Base-by-base conservation (phyloP, 2,113 vertebrate species). In the Carettochelys insculpta region DNA sequence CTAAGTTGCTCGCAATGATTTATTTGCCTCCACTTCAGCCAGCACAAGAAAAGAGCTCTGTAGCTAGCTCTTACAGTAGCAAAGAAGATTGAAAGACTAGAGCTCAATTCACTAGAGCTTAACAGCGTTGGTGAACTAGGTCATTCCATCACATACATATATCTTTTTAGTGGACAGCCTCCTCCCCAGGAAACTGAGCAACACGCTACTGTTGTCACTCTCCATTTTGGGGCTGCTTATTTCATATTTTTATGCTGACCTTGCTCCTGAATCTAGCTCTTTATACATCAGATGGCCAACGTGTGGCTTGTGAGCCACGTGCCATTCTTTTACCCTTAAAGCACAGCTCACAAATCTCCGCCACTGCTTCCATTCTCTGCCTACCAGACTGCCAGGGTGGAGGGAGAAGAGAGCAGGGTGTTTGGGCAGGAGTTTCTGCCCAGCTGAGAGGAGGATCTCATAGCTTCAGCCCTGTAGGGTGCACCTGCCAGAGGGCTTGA, bases 1-100 rank as follows among this genome's bases (percentile, higher is more conserved):
- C 1, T 0, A 0, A 4, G 47, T 0, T 52, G 43, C 41, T 53
- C 1, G 0, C 78, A 19, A 1, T 2, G 4, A 13, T 0, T 13
- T 1, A 3, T 29, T 38, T 77, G 80, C 34, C 80, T 13, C n/a
- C 68, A 19, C n/a, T 4, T 56, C 54, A 77, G 48, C 1, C 41
- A 1, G 65, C 5, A 34, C 24, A 0, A 2, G 31, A 50, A 38
- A 71, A 19, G 50, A 0, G 31, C 45, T 77, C 77, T 38, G 2
- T 3, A 22, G 0, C 13, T 45, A 1, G 22, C 84, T 47, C 47
- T 54, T 88, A n/a, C 14, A 2, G 45, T 14, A 22, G 9, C 4
- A 24, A 5, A 82, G 11, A 43, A 27, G 5, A 29, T 29, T 24
- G 53, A n/a, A n/a, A 91, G 31, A 6, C 19, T 50, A 77, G n/a